phyloP scores from a whole-genome alignment of 1,140 invertebrate genomes.

The Liolophura sinensis region DNA sequence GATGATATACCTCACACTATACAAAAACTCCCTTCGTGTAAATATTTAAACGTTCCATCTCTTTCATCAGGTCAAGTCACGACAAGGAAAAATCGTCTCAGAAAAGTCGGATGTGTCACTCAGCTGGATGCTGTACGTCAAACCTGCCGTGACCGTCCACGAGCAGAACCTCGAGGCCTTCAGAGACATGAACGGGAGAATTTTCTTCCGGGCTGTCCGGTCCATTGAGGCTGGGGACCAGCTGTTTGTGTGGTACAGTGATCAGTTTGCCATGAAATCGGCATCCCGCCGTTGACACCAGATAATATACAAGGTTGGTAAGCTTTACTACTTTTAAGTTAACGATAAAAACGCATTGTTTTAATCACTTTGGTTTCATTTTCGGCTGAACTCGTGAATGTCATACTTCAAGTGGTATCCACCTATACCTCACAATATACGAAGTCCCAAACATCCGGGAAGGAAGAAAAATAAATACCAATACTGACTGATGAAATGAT shows the following conservation, averaged over 20 bases:
- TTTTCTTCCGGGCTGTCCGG: constrained; percentile 52
- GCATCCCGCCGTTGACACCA: constrained; percentile 77
- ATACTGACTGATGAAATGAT: no score
- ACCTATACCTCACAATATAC: no score
- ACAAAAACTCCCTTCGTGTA: neutral
- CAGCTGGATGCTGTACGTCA: constrained; percentile 63
- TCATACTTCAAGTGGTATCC: no score
- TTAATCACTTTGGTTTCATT: neutral
- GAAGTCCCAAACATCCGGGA: no score
- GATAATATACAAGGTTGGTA: constrained; percentile 77
- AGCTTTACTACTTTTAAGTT: constrained; percentile 3
- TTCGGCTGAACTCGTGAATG: neutral
- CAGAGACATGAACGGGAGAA: constrained; percentile 23
- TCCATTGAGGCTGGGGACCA: constrained; percentile 65
- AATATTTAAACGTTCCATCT: neutral
- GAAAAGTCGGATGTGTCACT: constrained; percentile 12
- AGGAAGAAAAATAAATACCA: no score
- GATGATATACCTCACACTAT: neutral
- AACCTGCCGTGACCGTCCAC: constrained; percentile 71
- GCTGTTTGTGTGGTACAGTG: constrained; percentile 80
- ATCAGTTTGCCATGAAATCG: constrained; percentile 71
- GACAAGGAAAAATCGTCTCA: constrained; percentile 15
- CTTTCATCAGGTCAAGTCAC: constrained; percentile 21
- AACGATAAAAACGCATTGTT: neutral
- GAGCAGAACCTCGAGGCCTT: constrained; percentile 68